phyloP scores from a whole-genome alignment of 2,888 invertebrate genomes.

The Beris chalybata region DNA sequence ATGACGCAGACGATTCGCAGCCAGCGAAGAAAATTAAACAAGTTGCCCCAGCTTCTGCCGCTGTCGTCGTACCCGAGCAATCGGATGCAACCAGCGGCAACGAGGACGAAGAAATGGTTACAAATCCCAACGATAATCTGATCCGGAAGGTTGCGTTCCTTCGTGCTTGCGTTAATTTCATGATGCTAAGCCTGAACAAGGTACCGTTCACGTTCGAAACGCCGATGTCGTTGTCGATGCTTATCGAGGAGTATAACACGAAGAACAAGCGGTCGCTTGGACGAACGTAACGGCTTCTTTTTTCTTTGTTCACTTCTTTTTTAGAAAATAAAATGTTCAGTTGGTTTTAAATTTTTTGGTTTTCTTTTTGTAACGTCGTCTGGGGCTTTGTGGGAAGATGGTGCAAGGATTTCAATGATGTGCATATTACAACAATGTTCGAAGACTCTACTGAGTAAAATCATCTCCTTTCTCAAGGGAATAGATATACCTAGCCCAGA shows the following conservation, averaged over 20 bases:
- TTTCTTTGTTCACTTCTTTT: too few relatives aligned
- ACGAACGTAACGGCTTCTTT: too few relatives aligned
- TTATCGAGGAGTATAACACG: conserved; percentile 6
- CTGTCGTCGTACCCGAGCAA: neutral
- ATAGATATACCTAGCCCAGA: too few relatives aligned
- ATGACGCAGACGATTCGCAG: neutral
- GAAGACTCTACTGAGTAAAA: too few relatives aligned
- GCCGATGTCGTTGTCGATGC: neutral
- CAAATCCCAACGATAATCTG: conserved; percentile 19
- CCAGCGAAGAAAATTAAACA: neutral
- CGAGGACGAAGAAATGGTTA: neutral
- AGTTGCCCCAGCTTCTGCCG: neutral
- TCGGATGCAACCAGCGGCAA: neutral
- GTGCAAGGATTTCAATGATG: too few relatives aligned
- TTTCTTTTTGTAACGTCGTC: too few relatives aligned
- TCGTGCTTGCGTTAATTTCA: conserved; percentile 28
- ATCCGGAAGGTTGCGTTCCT: conserved; percentile 27
- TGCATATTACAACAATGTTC: too few relatives aligned
- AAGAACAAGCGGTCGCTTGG: neutral
- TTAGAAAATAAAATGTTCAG: too few relatives aligned
- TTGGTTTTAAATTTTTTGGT: too few relatives aligned
- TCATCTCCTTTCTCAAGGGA: too few relatives aligned
- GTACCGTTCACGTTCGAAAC: conserved; percentile 10
- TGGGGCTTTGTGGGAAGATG: too few relatives aligned
- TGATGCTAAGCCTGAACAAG: conserved; percentile 18